These are phyloP conservation scores for Trichoplusia ni DNA, from an alignment of 1,140 invertebrate species.

Conservation along the genomic window DNA sequence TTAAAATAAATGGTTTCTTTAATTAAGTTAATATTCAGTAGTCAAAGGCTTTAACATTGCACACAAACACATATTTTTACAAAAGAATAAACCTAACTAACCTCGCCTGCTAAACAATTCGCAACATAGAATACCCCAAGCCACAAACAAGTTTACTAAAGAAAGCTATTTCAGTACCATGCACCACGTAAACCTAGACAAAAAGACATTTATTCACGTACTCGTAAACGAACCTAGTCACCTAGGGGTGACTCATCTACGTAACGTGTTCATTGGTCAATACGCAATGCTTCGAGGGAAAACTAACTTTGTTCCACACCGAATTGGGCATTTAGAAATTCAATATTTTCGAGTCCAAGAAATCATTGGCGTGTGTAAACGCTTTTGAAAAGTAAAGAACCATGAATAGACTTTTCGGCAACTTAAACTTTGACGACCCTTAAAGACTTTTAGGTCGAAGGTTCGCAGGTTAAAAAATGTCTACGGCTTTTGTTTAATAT, in stretches of 20 bases:
- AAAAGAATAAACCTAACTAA: background rate
- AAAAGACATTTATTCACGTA: slow-evolving; percentile 22
- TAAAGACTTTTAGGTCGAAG: no score
- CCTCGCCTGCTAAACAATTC: background rate
- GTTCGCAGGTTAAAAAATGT: no score
- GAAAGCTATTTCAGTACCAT: slow-evolving; percentile 14
- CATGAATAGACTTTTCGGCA: no score
- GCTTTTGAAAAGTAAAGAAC: no score
- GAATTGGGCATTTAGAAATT: slow-evolving; percentile 9
- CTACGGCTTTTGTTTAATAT: no score
- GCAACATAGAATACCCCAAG: background rate
- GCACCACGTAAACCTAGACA: slow-evolving; percentile 23
- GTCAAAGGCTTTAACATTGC: background rate
- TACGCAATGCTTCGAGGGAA: background rate
- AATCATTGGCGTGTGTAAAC: background rate
- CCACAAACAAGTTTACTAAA: slow-evolving; percentile 14
- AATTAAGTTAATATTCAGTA: no score
- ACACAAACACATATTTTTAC: no score
- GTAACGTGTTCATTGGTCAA: slow-evolving; percentile 20
- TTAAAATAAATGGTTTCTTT: no score
- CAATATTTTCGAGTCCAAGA: background rate
- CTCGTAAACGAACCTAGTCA: background rate
- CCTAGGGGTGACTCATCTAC: background rate
- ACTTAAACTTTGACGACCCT: no score
- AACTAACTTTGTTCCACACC: slow-evolving; percentile 10